Base-by-base conservation (phyloP, 2,888 invertebrate genomes). In the Scaeva pyrastri region DNA sequence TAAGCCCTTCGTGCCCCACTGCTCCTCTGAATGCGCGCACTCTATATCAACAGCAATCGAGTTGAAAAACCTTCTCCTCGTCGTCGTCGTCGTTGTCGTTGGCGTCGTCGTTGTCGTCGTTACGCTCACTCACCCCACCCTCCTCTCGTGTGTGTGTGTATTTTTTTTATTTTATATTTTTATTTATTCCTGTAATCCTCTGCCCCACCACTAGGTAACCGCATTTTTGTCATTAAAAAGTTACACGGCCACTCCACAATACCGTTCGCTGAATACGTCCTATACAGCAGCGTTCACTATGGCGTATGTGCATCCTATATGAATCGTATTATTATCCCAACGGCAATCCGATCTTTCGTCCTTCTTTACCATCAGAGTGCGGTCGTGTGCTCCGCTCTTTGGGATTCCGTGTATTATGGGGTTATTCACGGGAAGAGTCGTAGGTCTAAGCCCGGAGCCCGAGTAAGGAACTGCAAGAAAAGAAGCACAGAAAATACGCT, bases 171-270 rank as follows among this genome's bases (percentile, higher is more conserved):
- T 39, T 58, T 16, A n/a, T 58, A 41, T 60, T 60, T 86, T 79
- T 86, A 79, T 58, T 83, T 85, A 77, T 79, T 74, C 19, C 70
- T 75, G 73, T 86, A 86, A 79, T 76, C 76, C 72, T 82, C 75
- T 73, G 66, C 76, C 64, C 79, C 58, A 48, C 45, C 73, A 79
- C 81, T 79, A 77, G 82, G 77, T 79, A 88, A 82, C 86, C 88
- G 77, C 88, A 88, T 83, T 83, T 88, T 82, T 82, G 73, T 86
- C 83, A 88, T 88, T 88, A 88, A 88, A 88, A 88, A 88, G 86
- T 86, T 83, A 86, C 86, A 80, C 82, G 79, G 56, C 75, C 77
- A 77, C 84, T 87, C 77, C 77, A 77, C 77, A 68, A 78, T 48
- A 64, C 76, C 66, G 62, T 60, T 71, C 58, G 52, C 70, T 76